These are phyloP conservation scores for Sarcophilus harrisii DNA, from an alignment of 2,797 vertebrate species.

Conservation along the genomic window DNA sequence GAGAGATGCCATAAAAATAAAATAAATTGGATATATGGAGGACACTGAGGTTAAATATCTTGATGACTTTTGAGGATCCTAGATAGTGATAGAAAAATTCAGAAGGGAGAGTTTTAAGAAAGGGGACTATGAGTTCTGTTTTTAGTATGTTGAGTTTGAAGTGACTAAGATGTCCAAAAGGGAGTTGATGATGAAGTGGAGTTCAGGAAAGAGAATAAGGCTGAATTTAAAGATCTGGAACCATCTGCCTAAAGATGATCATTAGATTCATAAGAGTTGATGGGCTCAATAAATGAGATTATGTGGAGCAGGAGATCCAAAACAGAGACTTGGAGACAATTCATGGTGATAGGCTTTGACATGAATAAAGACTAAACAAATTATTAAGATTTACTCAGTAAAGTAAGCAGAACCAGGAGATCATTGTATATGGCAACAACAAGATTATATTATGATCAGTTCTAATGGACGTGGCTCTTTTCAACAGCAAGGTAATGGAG, in stretches of 20 bases:
- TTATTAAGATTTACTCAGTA: not conserved
- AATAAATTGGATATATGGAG: not conserved
- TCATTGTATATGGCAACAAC: no score
- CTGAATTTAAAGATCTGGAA: not conserved
- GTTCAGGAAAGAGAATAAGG: not conserved
- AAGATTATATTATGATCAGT: no score
- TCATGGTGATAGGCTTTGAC: not conserved
- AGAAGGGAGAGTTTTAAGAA: not conserved
- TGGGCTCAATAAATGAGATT: not conserved
- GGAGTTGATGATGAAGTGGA: not conserved
- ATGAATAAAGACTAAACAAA: not conserved
- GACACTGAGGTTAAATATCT: not conserved
- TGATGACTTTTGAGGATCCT: not conserved
- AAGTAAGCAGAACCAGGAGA: no score
- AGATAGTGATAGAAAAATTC: not conserved
- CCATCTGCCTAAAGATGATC: not conserved
- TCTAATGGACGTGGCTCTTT: no score
- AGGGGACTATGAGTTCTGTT: not conserved
- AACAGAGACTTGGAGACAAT: not conserved
- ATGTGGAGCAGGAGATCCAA: not conserved
- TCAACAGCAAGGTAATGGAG: no score
- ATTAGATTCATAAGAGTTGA: not conserved
- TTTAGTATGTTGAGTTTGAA: not conserved
- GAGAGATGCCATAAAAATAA: not conserved
- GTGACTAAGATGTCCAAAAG: not conserved